phyloP scores from a whole-genome alignment of 1,140 invertebrate species.

The Pygmarrhopalites habei region DNA sequence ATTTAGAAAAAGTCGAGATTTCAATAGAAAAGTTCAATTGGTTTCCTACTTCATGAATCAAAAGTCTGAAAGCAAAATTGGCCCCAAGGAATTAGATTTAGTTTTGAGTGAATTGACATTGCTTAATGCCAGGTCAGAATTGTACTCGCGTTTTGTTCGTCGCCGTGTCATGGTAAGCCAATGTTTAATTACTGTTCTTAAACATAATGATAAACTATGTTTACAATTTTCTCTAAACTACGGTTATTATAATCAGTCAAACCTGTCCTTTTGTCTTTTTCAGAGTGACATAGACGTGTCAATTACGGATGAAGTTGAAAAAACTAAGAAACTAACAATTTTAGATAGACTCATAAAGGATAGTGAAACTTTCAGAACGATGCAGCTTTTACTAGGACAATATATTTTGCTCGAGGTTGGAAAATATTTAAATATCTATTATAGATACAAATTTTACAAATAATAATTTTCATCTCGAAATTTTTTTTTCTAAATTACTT shows the following conservation, averaged over 20 bases:
- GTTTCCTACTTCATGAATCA: conserved; percentile 51
- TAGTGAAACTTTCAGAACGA: conserved; percentile 68
- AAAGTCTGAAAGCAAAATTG: conserved; percentile 44
- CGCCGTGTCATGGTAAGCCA: conserved; percentile 66
- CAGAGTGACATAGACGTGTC: conserved; percentile 64
- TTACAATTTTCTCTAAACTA: no score
- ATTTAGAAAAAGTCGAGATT: conserved; percentile 66
- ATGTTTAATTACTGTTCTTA: no score
- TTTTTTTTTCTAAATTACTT: no score
- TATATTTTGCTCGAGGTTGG: conserved; percentile 93
- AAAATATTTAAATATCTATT: no score
- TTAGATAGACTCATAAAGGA: conserved; percentile 65
- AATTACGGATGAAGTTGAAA: conserved; percentile 50
- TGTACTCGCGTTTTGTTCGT: conserved; percentile 83
- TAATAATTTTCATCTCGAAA: no score
- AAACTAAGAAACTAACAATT: conserved; percentile 49
- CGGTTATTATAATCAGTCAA: no score
- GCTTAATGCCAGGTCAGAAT: conserved; percentile 78
- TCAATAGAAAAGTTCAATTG: conserved; percentile 58
- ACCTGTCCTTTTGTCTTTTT: conserved; percentile 38
- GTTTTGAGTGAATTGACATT: conserved; percentile 84
- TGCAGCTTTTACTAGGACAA: conserved; percentile 83
- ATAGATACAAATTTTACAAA: no score
- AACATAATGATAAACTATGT: no score
- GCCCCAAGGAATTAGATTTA: conserved; percentile 81